phyloP scores from a whole-genome alignment of 2,113 vertebrate species.

The Gallinago media region DNA sequence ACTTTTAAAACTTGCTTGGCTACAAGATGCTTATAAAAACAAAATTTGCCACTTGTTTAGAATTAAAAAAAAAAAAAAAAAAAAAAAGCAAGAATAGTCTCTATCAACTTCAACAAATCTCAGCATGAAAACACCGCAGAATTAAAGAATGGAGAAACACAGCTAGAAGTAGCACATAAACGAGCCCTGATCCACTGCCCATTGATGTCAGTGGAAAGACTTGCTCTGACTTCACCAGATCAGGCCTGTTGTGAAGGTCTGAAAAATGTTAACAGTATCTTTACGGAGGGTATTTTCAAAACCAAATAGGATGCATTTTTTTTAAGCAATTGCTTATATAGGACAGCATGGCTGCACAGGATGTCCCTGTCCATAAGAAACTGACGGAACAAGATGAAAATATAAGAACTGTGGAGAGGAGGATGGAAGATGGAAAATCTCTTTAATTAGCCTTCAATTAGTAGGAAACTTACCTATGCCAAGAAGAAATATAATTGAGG shows the following conservation, averaged over 20 bases:
- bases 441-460: background rate
- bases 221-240: constrained; percentile 46
- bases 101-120: background rate
- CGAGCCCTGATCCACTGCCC: constrained; percentile 46
- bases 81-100: background rate
- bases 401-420: background rate
- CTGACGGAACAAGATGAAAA: background rate
- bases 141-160: constrained; percentile 42
- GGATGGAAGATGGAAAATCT: background rate
- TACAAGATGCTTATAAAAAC: background rate
- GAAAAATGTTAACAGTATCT: background rate
- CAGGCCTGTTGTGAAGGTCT: constrained; percentile 8
- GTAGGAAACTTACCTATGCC: background rate
- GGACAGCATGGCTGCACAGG: background rate
- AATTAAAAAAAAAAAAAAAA: background rate
- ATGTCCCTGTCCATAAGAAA: background rate
- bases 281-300: background rate
- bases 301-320: background rate
- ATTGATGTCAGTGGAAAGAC: constrained; percentile 66
- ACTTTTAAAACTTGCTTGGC: background rate
- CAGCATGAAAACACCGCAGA: constrained; percentile 7
- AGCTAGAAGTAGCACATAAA: constrained; percentile 29
- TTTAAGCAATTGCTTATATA: background rate
- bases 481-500: background rate
- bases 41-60: background rate